phyloP scores from a whole-genome alignment of 1,140 invertebrate genomes.

The Pseudomyrmex flavicornis region DNA sequence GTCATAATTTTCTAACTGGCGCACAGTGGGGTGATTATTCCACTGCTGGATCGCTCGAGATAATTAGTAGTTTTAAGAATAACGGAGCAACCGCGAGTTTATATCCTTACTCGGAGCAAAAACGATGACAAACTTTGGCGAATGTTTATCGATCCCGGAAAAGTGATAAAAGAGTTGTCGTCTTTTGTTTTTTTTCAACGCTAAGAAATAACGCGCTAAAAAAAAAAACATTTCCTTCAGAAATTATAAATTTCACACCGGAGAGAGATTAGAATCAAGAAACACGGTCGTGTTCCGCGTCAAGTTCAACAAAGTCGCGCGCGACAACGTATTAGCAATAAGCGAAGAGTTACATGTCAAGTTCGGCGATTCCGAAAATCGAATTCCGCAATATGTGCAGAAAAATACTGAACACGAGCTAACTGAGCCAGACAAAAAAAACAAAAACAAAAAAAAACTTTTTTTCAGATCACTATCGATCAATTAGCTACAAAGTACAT shows the following conservation, averaged over 20 bases:
- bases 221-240: neutral
- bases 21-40: constrained; percentile 16
- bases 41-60: neutral
- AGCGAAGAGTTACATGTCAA: no score
- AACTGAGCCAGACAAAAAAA: no score
- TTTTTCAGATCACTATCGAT: neutral
- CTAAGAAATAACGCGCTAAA: constrained; percentile 6
- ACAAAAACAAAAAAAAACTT: no score
- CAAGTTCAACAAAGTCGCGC: no score
- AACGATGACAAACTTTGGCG: neutral
- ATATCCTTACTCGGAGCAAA: neutral
- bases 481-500: no score
- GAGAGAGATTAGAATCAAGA: neutral
- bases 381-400: no score
- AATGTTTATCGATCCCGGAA: constrained; percentile 32
- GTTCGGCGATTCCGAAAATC: no score
- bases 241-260: constrained; percentile 23
- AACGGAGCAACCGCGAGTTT: neutral
- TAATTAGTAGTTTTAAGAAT: constrained; percentile 26
- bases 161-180: constrained; percentile 35
- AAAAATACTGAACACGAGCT: no score
- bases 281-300: no score
- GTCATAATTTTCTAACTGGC: neutral
- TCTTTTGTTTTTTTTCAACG: constrained; percentile 7
- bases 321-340: no score